A percentile compares a stretch with the other conserved stretches of the same genome.
phyloP scores from a whole-genome alignment of 2,888 invertebrate genomes.

The Cantharis rufa region DNA sequence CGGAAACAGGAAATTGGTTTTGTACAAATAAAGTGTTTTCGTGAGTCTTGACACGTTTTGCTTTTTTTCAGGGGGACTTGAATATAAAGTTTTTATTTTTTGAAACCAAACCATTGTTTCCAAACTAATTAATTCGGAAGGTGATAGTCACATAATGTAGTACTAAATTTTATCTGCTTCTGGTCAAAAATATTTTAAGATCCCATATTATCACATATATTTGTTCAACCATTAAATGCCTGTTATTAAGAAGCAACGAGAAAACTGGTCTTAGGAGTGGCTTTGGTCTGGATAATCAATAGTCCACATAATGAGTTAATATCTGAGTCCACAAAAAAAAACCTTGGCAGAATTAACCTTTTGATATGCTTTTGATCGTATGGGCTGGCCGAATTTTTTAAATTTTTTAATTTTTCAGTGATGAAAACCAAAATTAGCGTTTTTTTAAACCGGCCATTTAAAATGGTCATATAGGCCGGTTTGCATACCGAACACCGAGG shows the following conservation, averaged over 20 bases:
- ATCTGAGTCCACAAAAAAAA: neutral
- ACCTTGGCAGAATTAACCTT: neutral
- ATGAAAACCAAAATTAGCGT: neutral
- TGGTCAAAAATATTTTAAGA: neutral
- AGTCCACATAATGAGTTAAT: neutral
- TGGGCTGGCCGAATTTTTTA: neutral
- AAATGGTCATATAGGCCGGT: too few relatives aligned
- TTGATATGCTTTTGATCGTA: too few relatives aligned
- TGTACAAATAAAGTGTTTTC: neutral
- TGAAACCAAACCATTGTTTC: neutral
- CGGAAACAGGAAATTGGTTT: constrained; percentile 13
- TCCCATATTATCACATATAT: neutral
- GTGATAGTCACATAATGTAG: neutral
- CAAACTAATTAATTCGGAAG: neutral
- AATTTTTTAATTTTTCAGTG: neutral
- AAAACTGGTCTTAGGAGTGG: neutral
- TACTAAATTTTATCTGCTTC: too few relatives aligned
- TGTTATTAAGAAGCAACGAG: neutral
- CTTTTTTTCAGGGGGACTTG: neutral
- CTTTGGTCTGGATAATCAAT: neutral
- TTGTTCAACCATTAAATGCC: neutral
- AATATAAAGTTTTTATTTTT: neutral
- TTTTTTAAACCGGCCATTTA: neutral
- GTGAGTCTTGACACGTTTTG: neutral
- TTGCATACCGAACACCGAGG: too few relatives aligned